Conservation (phyloP, 2,113 vertebrate species). For the Origma solitaria region DNA sequence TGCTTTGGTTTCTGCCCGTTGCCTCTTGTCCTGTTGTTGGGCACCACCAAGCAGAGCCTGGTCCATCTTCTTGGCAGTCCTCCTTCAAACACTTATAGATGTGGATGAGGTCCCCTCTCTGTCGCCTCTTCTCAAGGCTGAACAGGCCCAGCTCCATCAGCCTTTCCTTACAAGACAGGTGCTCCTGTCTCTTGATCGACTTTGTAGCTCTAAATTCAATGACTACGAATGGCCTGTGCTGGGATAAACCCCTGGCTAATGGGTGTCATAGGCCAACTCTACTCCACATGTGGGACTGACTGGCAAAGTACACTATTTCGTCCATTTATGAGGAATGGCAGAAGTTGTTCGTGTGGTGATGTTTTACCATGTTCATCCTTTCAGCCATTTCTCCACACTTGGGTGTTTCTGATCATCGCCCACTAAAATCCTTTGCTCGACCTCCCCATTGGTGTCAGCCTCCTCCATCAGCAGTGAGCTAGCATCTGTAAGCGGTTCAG, state of each 20-base stretch:
- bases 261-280: not conserved
- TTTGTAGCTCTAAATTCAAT: not conserved
- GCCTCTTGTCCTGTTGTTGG: not conserved
- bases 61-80: not conserved
- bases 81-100: not conserved
- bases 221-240: not conserved
- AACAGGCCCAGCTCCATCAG: not conserved
- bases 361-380: not conserved
- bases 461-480: not conserved
- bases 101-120: not conserved
- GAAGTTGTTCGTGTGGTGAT: not conserved
- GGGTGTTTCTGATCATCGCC: not conserved
- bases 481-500: not conserved
- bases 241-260: not conserved
- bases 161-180: not conserved
- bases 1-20: not conserved
- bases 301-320: not conserved
- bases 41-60: not conserved
- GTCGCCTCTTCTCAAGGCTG: fast-evolving
- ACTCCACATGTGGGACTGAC: fast-evolving
- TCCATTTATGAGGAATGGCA: not conserved
- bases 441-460: not conserved
- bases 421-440: not conserved
- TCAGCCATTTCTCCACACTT: not conserved
- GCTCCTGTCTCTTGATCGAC: not conserved